A percentile compares a stretch with the other conserved stretches of the same genome.
phyloP scores from a whole-genome alignment of 2,888 invertebrate genomes.

The Galeruca laticollis region DNA sequence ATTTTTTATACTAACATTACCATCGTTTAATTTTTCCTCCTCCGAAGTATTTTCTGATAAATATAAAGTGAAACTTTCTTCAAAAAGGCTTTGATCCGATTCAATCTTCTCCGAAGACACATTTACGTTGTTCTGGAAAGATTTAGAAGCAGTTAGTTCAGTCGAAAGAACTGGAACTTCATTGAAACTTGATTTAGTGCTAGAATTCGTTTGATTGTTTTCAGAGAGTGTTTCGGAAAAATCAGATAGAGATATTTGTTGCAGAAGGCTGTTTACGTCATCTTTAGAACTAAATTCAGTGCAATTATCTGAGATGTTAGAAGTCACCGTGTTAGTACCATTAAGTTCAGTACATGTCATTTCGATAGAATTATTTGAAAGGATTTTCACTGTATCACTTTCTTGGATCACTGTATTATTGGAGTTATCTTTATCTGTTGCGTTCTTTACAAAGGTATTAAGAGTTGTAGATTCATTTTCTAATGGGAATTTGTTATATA shows the following conservation, averaged over 20 bases:
- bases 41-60: slow-evolving; percentile 38
- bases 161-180: slow-evolving; percentile 14
- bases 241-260: slow-evolving; percentile 25
- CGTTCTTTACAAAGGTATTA: not conserved
- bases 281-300: not conserved
- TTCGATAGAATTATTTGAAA: not conserved
- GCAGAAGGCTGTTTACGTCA: slow-evolving; percentile 8
- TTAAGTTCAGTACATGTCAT: no score
- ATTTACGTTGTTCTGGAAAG: slow-evolving; percentile 33
- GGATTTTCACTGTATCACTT: not conserved
- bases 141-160: slow-evolving; percentile 44
- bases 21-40: not conserved
- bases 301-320: not conserved
- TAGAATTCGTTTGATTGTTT: slow-evolving; percentile 5
- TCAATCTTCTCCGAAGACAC: slow-evolving; percentile 26
- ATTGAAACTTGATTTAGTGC: not conserved
- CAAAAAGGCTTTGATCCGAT: slow-evolving; percentile 58
- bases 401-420: not conserved
- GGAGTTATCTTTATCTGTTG: no score
- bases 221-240: slow-evolving; percentile 30
- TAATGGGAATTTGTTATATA: no score
- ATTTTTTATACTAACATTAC: slow-evolving; percentile 1
- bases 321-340: not conserved
- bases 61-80: slow-evolving; percentile 54
- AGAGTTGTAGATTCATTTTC: not conserved